A percentile compares a stretch with the other conserved stretches of the same genome.
These are phyloP conservation scores for Dryoscopus gambensis DNA, from an alignment of 2,113 vertebrate genomes.

Conservation along the genomic window DNA sequence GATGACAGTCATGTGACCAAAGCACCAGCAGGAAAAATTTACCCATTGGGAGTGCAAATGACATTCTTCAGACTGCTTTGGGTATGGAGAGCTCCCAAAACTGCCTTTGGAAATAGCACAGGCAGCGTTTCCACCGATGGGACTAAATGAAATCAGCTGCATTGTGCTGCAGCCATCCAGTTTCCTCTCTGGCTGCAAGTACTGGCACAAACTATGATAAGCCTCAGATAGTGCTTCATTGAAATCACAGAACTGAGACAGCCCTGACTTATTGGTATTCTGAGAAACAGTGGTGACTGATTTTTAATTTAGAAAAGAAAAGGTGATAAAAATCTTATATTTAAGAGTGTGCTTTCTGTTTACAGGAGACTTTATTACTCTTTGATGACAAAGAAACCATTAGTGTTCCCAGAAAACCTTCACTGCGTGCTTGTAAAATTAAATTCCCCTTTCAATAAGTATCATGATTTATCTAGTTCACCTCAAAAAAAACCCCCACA, in stretches of 20 bases:
- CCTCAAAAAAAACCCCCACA: neutral
- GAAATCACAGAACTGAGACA: conserved; percentile 31
- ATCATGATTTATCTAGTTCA: neutral
- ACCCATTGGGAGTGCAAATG: neutral
- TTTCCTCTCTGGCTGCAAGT: conserved; percentile 56
- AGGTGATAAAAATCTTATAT: conserved; percentile 41
- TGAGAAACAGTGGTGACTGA: neutral
- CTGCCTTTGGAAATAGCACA: conserved; percentile 19
- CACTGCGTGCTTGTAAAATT: neutral
- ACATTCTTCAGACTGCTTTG: conserved; percentile 20
- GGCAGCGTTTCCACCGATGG: conserved; percentile 11
- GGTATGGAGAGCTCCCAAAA: conserved; percentile 45
- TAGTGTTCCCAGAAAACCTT: neutral
- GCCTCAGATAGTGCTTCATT: conserved; percentile 11
- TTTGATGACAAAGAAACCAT: conserved; percentile 2
- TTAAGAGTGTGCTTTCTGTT: neutral
- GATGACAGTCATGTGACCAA: neutral
- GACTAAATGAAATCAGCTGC: conserved; percentile 48
- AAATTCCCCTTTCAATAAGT: neutral
- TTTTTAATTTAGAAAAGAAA: conserved; percentile 45
- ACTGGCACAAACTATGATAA: conserved; percentile 26
- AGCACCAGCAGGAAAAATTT: neutral
- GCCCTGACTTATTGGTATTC: conserved; percentile 48
- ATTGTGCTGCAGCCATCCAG: conserved; percentile 35
- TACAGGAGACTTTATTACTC: conserved; percentile 14